Evolutionary conservation across 2,113 vertebrate genomes (phyloP), one percentile per base, ranked within the genome.

Genomic region (Vidua chalybeata): DNA sequence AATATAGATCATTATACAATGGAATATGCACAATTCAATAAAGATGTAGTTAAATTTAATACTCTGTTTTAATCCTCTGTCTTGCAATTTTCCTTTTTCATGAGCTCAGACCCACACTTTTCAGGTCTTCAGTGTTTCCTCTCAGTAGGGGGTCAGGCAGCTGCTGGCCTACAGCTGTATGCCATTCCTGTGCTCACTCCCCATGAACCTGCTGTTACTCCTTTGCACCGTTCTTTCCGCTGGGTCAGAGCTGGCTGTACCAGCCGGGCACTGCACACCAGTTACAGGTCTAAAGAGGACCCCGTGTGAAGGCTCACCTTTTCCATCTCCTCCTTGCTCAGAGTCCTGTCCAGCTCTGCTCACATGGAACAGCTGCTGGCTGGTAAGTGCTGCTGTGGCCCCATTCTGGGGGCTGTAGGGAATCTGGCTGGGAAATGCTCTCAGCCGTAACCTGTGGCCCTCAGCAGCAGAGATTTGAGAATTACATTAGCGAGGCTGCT

Each of bases 11-110:
- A 94, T 96, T 97, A 97, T 97, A 97, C 96, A 96, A 95, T 97
- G 93, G 96, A 97, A 97, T 97, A 97, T 98, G 97, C 97, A 97
- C 97, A 98, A 96, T 93, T 97, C 91, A 90, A 97, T 97, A 96
- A 98, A 98, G 96, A 97, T 97, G 97, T 97, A 97, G 95, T 97
- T 97, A 96, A 94, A 96, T 96, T 97, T 94, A 97, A 90, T 81
- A n/a, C 77, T 87, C 68, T 87, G 93, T 67, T 94, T 94, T 92
- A 89, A 96, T 97, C 85, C 74, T 94, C 88, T 96, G 86, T 97
- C 93, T 97, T 94, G 84, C 86, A 81, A 5, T 71, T 90, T 77
- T 93, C 67, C 75, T 97, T 97, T 82, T 95, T 67, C 67, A 54
- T 71, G 48, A 85, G 27, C 94, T 97, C 91, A 92, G 94, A 87